These are phyloP conservation scores for Pemphigus obesinymphae DNA, from an alignment of 1,140 invertebrate genomes.

Conservation along the genomic window DNA sequence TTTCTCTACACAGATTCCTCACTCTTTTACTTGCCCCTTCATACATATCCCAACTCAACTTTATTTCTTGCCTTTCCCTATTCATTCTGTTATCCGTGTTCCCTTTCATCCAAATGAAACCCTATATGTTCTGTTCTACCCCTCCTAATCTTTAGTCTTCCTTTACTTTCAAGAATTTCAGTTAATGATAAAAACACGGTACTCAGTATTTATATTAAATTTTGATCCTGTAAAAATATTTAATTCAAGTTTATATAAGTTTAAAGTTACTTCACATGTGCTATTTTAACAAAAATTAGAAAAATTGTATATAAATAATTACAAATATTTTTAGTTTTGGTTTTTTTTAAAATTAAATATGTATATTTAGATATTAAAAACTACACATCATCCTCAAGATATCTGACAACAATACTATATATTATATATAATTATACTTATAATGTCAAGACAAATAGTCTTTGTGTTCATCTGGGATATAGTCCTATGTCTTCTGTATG, in stretches of 20 bases:
- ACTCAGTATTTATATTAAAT: background rate
- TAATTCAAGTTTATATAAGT: background rate
- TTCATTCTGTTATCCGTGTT: too few relatives aligned
- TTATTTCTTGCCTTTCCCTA: too few relatives aligned
- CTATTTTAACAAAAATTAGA: background rate
- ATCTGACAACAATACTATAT: background rate
- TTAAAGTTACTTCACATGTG: background rate
- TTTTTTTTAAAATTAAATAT: background rate
- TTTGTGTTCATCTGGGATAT: background rate
- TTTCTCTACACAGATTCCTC: too few relatives aligned
- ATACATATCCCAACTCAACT: too few relatives aligned
- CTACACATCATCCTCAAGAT: background rate
- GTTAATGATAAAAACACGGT: too few relatives aligned
- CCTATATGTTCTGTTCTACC: too few relatives aligned
- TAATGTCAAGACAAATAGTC: background rate
- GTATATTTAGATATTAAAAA: background rate
- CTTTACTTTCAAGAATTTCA: too few relatives aligned
- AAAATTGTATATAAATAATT: too few relatives aligned
- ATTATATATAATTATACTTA: too few relatives aligned
- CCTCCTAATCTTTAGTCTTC: too few relatives aligned
- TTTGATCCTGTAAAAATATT: background rate
- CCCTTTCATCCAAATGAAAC: too few relatives aligned
- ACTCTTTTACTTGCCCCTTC: too few relatives aligned
- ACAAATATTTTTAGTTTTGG: background rate
- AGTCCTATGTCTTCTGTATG: background rate